Conservation (phyloP, 2,113 vertebrate genomes). For the Ophthalmolycus amberensis region DNA sequence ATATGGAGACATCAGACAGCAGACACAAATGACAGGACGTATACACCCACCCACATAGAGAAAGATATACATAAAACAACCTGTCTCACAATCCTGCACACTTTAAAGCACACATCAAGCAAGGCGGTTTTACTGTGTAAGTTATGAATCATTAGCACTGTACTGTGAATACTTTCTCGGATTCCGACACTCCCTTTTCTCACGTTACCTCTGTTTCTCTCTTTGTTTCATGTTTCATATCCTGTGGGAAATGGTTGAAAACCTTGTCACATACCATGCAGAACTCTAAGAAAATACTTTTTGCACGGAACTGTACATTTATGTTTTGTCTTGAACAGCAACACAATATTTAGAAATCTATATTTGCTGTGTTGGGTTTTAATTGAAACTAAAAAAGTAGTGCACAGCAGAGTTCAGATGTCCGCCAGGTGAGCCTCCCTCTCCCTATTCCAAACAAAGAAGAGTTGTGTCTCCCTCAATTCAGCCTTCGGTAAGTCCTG, state of each 20-base stretch:
- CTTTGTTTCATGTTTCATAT: neutral
- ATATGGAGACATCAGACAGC: neutral
- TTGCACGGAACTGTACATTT: neutral
- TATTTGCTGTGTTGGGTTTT: neutral
- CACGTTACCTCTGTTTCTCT: neutral
- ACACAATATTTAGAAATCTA: neutral
- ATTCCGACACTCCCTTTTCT: neutral
- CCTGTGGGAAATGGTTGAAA: too few relatives aligned
- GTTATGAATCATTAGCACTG: constrained; percentile 3
- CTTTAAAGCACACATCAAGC: constrained; percentile 18
- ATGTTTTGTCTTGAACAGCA: neutral
- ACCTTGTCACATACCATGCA: neutral
- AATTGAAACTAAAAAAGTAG: too few relatives aligned
- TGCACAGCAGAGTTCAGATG: too few relatives aligned
- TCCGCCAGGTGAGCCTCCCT: too few relatives aligned
- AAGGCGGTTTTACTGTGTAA: constrained; percentile 1
- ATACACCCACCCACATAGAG: neutral
- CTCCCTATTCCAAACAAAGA: too few relatives aligned
- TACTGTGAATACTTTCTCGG: neutral
- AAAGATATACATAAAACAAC: constrained; percentile 9
- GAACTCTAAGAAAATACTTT: too few relatives aligned
- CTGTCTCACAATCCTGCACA: neutral
- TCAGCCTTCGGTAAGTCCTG: too few relatives aligned
- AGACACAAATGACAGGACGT: neutral
- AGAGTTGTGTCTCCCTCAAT: too few relatives aligned